Evolutionary conservation across 2,113 vertebrate species (phyloP).

Genomic region (Bubalus kerabau): DNA sequence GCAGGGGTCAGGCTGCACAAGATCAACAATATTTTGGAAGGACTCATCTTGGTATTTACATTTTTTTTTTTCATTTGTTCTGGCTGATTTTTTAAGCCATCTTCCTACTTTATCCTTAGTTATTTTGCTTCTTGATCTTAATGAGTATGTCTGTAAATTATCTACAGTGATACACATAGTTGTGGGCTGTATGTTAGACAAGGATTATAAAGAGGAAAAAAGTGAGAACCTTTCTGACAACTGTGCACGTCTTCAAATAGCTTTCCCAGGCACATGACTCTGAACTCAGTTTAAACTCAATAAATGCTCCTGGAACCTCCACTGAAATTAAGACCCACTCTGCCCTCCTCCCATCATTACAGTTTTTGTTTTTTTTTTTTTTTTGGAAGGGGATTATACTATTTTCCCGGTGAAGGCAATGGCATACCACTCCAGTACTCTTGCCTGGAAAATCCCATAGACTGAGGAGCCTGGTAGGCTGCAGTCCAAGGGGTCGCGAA

Average conservation of each 20-base stretch:
- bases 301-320: constrained; percentile 37
- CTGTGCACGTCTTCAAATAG: constrained; percentile 23
- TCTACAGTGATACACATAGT: background rate
- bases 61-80: background rate
- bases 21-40: background rate
- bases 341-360: constrained; percentile 26
- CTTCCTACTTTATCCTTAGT: background rate
- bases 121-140: constrained; percentile 19
- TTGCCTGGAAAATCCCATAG: no score
- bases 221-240: background rate
- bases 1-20: background rate
- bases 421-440: no score
- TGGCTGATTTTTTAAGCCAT: constrained; percentile 10
- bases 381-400: constrained; percentile 54
- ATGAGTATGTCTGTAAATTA: background rate
- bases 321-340: background rate
- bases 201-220: background rate
- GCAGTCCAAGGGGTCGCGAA: no score
- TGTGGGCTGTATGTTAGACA: background rate
- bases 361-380: background rate
- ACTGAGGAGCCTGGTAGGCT: no score
- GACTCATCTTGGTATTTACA: background rate
- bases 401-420: constrained; percentile 7
- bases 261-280: constrained; percentile 22
- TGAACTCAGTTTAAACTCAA: constrained; percentile 30